Percentiles rank a stretch among this genome's conserved stretches.
phyloP scores from a whole-genome alignment of 2,113 vertebrate species.

The Thamnophis sirtalis region DNA sequence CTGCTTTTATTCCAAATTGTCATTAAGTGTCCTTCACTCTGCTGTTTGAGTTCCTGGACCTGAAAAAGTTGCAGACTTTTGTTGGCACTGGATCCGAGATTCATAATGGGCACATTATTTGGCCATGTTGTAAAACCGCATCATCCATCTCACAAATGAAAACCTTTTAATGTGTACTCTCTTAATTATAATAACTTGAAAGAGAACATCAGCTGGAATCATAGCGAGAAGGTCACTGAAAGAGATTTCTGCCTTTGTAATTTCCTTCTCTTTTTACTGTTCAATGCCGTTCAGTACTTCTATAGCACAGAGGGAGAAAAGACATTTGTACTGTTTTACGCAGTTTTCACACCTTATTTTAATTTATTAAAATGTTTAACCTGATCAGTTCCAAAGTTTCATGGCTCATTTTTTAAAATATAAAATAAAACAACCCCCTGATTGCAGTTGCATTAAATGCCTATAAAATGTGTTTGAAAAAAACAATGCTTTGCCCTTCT shows the following conservation, averaged over 20 bases:
- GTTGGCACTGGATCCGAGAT: conserved; percentile 49
- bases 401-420: not conserved
- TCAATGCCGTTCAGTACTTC: not conserved
- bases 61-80: conserved; percentile 46
- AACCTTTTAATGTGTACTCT: conserved; percentile 49
- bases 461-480: not conserved
- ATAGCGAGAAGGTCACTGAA: conserved; percentile 51
- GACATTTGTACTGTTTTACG: not conserved
- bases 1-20: conserved; percentile 44
- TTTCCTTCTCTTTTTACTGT: conserved; percentile 30
- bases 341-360: not conserved
- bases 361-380: conserved; percentile 5
- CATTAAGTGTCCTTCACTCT: conserved; percentile 44
- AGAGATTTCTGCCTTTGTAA: conserved; percentile 43
- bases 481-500: not conserved
- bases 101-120: conserved; percentile 60
- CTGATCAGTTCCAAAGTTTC: not conserved
- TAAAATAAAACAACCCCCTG: not conserved
- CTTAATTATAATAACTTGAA: conserved; percentile 62
- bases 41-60: conserved; percentile 34
- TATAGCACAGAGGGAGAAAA: not conserved
- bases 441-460: not conserved
- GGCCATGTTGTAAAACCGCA: conserved; percentile 53
- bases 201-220: conserved; percentile 55
- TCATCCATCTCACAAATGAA: conserved; percentile 63